Percentiles rank a stretch among this genome's conserved stretches.
phyloP scores from a whole-genome alignment of 2,888 invertebrate species.

The Strigamia maritima region DNA sequence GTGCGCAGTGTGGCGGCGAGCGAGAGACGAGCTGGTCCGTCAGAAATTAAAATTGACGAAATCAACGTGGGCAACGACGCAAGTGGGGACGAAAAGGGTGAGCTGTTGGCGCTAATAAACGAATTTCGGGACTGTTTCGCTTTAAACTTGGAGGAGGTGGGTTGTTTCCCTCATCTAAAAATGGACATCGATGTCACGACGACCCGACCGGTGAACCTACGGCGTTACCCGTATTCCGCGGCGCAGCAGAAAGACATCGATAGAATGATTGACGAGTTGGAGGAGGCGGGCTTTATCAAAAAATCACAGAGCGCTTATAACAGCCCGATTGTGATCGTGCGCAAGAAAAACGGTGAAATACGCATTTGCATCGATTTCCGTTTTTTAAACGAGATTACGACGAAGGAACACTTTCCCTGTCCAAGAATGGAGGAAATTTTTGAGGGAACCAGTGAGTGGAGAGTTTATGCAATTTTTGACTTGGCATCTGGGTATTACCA shows the following conservation, averaged over 20 bases:
- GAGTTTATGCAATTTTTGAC: no score
- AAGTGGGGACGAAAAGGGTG: background rate
- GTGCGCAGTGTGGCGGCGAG: no score
- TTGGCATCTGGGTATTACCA: no score
- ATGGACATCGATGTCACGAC: background rate
- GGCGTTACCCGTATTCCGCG: background rate
- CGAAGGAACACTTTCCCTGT: background rate
- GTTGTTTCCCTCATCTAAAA: background rate
- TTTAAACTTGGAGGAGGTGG: background rate
- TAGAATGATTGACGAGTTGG: background rate
- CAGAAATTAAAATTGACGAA: no score
- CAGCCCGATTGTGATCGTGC: no score
- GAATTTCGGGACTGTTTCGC: background rate
- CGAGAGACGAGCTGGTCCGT: no score
- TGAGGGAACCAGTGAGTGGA: background rate
- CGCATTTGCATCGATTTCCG: constrained; percentile 17
- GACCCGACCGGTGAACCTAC: background rate
- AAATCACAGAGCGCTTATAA: no score
- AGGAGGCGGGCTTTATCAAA: background rate
- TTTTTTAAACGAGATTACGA: background rate
- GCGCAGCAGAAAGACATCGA: background rate
- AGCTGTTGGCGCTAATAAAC: background rate
- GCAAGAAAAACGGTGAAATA: no score
- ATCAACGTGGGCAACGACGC: no score
- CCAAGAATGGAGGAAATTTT: background rate